Evolutionary conservation across 2,888 invertebrate species (phyloP).

Genomic region (Ornithoptera priamus): DNA sequence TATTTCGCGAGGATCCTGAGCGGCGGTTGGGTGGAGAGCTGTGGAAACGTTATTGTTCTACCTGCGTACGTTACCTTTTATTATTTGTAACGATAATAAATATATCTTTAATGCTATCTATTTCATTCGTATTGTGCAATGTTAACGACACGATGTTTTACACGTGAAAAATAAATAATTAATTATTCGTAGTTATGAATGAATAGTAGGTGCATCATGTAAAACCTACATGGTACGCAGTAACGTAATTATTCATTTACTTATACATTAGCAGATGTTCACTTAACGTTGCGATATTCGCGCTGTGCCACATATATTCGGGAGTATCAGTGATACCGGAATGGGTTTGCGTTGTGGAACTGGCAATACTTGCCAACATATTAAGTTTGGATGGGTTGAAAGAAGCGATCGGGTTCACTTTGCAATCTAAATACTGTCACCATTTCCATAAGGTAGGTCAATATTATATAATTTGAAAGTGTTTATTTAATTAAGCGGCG

Average conservation of each 20-base stretch:
- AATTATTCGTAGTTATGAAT: too few species aligned
- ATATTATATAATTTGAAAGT: not conserved
- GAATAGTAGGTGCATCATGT: too few species aligned
- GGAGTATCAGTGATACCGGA: constrained; percentile 94
- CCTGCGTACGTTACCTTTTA: constrained; percentile 81
- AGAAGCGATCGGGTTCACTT: constrained; percentile 92
- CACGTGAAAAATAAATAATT: too few species aligned
- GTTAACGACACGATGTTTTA: too few species aligned
- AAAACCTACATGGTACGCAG: too few species aligned
- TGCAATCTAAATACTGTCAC: constrained; percentile 94
- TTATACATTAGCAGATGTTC: constrained; percentile 81
- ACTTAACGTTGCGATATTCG: constrained; percentile 92
- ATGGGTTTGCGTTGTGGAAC: constrained; percentile 90
- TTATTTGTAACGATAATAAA: not conserved
- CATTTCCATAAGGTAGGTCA: constrained; percentile 89
- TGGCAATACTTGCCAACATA: constrained; percentile 94
- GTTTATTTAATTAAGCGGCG: too few species aligned
- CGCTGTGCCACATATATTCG: constrained; percentile 95
- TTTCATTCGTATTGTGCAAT: too few species aligned
- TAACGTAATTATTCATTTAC: not conserved
- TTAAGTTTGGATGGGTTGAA: constrained; percentile 94
- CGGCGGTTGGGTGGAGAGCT: constrained; percentile 89
- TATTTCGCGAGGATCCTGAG: constrained; percentile 95
- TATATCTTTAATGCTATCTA: too few species aligned
- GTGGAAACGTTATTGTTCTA: constrained; percentile 90